Evolutionary conservation across 2,113 vertebrate genomes (phyloP).

Genomic region (Motacilla tschutschensis): DNA sequence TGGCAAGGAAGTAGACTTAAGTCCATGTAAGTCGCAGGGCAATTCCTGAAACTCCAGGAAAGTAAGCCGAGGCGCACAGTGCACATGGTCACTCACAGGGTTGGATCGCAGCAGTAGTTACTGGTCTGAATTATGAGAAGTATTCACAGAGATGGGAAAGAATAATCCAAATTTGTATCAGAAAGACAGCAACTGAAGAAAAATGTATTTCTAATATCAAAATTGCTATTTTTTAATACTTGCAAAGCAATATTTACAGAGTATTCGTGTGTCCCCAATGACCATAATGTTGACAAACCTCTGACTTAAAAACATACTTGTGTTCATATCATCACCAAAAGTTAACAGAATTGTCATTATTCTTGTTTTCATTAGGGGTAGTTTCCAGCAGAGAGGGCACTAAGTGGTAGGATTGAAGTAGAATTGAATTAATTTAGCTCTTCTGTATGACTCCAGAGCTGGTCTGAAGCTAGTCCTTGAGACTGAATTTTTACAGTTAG

Average conservation of each 20-base stretch:
- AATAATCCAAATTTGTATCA: neutral
- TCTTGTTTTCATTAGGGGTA: neutral
- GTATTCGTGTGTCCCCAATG: rapidly evolving
- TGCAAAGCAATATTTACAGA: rapidly evolving
- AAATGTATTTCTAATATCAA: neutral
- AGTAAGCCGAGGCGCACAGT: rapidly evolving
- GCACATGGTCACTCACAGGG: rapidly evolving
- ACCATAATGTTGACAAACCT: neutral
- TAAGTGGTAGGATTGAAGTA: neutral
- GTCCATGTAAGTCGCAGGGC: rapidly evolving
- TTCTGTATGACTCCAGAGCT: neutral
- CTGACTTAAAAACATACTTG: neutral
- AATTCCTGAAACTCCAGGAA: neutral
- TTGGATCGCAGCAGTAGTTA: neutral
- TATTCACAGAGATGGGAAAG: neutral
- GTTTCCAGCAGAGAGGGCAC: neutral
- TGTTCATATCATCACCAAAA: neutral
- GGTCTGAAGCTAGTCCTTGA: neutral
- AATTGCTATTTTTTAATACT: neutral
- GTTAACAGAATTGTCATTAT: neutral
- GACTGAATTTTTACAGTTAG: neutral
- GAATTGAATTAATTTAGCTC: neutral
- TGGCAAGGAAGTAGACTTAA: neutral
- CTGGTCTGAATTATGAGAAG: neutral
- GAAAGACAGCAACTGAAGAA: neutral